Percentiles rank a stretch among this genome's conserved stretches.
phyloP scores from a whole-genome alignment of 1,140 invertebrate species.

The Drosophila kepulauana region DNA sequence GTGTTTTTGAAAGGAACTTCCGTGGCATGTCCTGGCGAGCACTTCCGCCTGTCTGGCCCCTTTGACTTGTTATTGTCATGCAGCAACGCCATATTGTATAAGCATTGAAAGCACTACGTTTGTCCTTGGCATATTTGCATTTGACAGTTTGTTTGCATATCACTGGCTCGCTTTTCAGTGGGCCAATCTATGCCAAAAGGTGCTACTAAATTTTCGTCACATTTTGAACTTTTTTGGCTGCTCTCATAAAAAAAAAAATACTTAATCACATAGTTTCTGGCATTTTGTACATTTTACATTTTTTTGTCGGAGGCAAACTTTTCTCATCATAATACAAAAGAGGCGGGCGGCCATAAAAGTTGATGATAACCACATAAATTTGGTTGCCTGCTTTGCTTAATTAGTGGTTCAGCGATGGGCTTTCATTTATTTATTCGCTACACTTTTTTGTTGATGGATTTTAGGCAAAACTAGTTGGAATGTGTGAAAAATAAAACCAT shows the following conservation, averaged over 20 bases:
- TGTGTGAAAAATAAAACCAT: conserved; percentile 1
- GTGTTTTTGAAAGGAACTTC: conserved; percentile 64
- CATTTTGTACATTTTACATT: conserved; percentile 1
- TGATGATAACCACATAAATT: conserved; percentile 64
- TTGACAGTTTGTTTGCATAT: conserved; percentile 69
- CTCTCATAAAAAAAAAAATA: conserved; percentile 36
- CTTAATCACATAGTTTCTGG: conserved; percentile 27
- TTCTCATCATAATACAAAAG: conserved; percentile 20
- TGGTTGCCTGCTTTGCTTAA: conserved; percentile 51
- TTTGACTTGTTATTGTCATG: conserved; percentile 71
- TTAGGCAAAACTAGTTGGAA: conserved; percentile 1
- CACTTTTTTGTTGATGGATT: neutral
- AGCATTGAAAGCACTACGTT: conserved; percentile 20
- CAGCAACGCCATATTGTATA: conserved; percentile 36
- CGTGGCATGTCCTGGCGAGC: conserved; percentile 58
- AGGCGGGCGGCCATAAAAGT: conserved; percentile 56
- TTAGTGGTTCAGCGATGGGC: conserved; percentile 37
- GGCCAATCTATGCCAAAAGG: conserved; percentile 44
- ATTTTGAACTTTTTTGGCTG: conserved; percentile 13
- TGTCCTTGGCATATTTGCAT: conserved; percentile 64
- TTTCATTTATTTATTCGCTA: neutral
- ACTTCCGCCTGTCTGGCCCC: conserved; percentile 49
- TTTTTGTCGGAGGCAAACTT: conserved; percentile 26
- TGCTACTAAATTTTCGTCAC: conserved; percentile 30
- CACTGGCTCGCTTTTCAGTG: conserved; percentile 57